A percentile compares a stretch with the other conserved stretches of the same genome.
Evolutionary conservation across 2,113 vertebrate genomes (phyloP).

Genomic region (Gallinago paraguaiae): DNA sequence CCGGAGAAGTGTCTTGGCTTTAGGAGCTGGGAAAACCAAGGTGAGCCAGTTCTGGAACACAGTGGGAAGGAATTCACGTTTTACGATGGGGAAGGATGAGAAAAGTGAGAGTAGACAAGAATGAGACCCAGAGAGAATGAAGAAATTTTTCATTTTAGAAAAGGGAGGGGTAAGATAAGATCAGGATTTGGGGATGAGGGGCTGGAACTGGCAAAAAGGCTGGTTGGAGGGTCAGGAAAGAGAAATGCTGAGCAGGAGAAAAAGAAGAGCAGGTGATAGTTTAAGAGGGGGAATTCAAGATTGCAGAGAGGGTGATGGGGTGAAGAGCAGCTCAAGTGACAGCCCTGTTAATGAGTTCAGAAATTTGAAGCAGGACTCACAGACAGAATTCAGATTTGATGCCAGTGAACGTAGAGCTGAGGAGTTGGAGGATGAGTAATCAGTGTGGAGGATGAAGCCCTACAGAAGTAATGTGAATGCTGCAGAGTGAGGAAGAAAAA

Average conservation of each 20-base stretch:
- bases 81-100: not conserved
- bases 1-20: not conserved
- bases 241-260: not conserved
- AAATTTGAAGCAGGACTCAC: not conserved
- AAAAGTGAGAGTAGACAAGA: not conserved
- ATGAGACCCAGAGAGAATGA: not conserved
- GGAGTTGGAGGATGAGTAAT: conserved; percentile 15
- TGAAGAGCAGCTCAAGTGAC: not conserved
- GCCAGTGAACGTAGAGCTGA: not conserved
- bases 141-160: not conserved
- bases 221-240: not conserved
- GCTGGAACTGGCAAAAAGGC: not conserved
- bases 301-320: not conserved
- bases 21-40: not conserved
- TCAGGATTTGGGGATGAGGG: not conserved
- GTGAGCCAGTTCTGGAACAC: not conserved
- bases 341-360: not conserved
- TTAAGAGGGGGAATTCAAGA: not conserved
- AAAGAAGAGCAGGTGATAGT: not conserved
- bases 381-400: not conserved
- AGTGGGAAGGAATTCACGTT: not conserved
- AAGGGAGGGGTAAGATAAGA: not conserved
- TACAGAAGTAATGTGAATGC: not conserved
- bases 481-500: not conserved
- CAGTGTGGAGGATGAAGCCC: conserved; percentile 11